Evolutionary conservation across 2,797 vertebrate genomes (phyloP), one percentile per base, ranked within the genome.

Genomic region (Mus spretus): DNA sequence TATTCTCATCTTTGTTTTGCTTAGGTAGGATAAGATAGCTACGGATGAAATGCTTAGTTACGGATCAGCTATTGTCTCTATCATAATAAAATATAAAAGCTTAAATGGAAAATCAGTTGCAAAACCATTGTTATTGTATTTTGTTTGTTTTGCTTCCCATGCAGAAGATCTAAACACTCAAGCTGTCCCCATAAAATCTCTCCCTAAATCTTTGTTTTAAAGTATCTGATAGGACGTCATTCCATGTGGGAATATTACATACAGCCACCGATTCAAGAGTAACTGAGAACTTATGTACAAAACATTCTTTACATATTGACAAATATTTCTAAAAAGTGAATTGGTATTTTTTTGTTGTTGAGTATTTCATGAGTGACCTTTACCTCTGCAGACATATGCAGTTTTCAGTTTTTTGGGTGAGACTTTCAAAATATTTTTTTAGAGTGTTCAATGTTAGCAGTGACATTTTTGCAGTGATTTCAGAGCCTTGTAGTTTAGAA

Each of bases 381-480:
- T 99, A 98, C 98, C 98, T 99, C 98, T 98, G 98, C 97, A 98
- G 98, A 99, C 98, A 98, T 99, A 98, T 99, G 98, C 98, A 98
- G 98, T 98, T 99, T 98, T 99, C 98, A 97, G 96, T 98, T 98
- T 99, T 99, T 98, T 99, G 98, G 98, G 98, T 98, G 98, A 99
- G 98, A 99, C 98, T 99, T 99, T 99, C 98, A 99, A 99, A 99
- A 99, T 99, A 99, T 99, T 99, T 98, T 99, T 99, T 99, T 99
- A 98, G 98, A 99, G 98, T 99, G 98, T 98, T 99, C 98, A 98
- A 98, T 98, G 98, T 97, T 98, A 99, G 98, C 98, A 98, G 98
- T 99, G 98, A 99, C 98, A 99, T 99, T 99, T 98, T 98, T 98
- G 92, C 98, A 98, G 98, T 98, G 98, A 98, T 98, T 98, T 98